Evolutionary conservation across 2,888 invertebrate genomes (phyloP).

Genomic region (Apamea epomidion): DNA sequence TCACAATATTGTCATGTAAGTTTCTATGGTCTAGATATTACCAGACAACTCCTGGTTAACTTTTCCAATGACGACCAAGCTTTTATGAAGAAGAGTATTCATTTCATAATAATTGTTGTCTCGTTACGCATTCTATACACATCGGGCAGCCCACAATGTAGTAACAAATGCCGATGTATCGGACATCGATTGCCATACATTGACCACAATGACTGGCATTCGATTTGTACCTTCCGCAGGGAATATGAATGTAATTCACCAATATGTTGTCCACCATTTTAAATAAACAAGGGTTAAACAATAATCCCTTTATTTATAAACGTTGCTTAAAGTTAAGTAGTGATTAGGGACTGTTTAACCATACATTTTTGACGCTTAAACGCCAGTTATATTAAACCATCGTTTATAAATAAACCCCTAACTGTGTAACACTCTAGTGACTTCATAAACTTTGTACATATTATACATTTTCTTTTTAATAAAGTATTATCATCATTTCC

Average conservation of each 20-base stretch:
- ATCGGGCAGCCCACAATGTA: slow-evolving; percentile 17
- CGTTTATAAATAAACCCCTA: too few species aligned
- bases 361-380: too few species aligned
- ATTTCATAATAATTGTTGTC: neutral
- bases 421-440: neutral
- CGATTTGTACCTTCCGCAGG: slow-evolving; percentile 52
- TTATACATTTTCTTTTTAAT: neutral
- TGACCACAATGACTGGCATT: slow-evolving; percentile 59
- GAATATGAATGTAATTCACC: slow-evolving; percentile 46
- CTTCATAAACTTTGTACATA: neutral
- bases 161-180: slow-evolving; percentile 45
- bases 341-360: too few species aligned
- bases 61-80: neutral
- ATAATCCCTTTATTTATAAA: neutral
- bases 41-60: neutral
- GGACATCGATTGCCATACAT: slow-evolving; percentile 49
- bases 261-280: slow-evolving; percentile 37
- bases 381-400: too few species aligned
- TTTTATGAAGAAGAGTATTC: neutral
- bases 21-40: neutral
- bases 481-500: neutral
- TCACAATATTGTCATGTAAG: too few species aligned
- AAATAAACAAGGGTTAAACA: slow-evolving; percentile 20
- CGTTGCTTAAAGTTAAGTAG: too few species aligned
- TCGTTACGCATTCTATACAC: neutral